Percentiles rank a stretch among this genome's conserved stretches.
Conservation (phyloP, 2,888 invertebrate species). For the Scaptomyza tumidula region DNA sequence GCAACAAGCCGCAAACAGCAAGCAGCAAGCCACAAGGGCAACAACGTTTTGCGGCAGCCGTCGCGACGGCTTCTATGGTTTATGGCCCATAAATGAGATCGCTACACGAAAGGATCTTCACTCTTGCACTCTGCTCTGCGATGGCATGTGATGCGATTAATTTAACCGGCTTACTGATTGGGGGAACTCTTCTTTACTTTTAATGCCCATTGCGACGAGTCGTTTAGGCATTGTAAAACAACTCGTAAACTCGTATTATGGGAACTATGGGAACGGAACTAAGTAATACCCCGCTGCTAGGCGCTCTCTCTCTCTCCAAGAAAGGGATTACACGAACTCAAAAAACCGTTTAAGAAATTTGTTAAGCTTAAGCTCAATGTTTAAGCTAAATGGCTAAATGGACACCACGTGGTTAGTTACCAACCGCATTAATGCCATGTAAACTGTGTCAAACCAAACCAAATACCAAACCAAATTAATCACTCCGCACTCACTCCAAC, state of each 20-base stretch:
- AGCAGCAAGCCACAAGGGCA: conserved; percentile 23
- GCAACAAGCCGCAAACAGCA: conserved; percentile 6
- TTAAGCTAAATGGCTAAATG: conserved; percentile 20
- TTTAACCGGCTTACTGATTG: conserved; percentile 72
- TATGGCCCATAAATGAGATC: conserved; percentile 78
- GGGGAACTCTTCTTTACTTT: conserved; percentile 55
- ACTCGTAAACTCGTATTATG: conserved; percentile 69
- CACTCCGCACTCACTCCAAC: conserved; percentile 41
- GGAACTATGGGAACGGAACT: conserved; percentile 71
- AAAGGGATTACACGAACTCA: neutral
- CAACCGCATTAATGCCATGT: conserved; percentile 16
- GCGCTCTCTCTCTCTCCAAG: conserved; percentile 10
- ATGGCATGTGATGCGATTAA: conserved; percentile 68
- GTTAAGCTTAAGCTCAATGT: conserved; percentile 27
- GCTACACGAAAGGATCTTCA: conserved; percentile 65
- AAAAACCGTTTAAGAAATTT: conserved; percentile 61
- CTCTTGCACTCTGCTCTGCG: neutral
- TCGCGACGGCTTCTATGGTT: conserved; percentile 59
- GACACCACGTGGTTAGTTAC: conserved; percentile 34
- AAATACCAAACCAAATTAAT: conserved; percentile 61
- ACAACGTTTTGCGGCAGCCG: conserved; percentile 9
- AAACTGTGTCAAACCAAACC: conserved; percentile 64
- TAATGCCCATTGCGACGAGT: conserved; percentile 59
- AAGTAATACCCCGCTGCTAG: conserved; percentile 62
- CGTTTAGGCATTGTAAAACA: conserved; percentile 75